Evolutionary conservation across 1,140 invertebrate genomes (phyloP).

Genomic region (Pentalonia nigronervosa): DNA sequence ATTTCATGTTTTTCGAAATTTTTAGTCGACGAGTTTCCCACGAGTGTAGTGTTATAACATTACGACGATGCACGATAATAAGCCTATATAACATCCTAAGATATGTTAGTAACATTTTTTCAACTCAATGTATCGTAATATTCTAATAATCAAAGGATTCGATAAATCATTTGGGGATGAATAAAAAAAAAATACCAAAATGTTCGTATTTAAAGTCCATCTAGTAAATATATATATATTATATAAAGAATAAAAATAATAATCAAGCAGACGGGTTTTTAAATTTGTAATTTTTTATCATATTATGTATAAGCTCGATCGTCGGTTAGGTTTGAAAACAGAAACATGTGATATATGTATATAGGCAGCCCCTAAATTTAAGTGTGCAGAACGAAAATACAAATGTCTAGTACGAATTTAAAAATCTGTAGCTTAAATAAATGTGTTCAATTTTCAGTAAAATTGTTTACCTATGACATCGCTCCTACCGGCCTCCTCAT

Average conservation of each 20-base stretch:
- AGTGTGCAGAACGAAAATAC: neutral
- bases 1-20: neutral
- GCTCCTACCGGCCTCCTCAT: neutral
- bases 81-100: neutral
- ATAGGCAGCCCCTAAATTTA: neutral
- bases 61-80: neutral
- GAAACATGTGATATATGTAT: neutral
- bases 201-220: neutral
- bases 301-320: neutral
- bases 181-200: neutral
- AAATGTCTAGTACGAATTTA: neutral
- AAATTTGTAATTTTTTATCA: neutral
- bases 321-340: neutral
- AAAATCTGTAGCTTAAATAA: neutral
- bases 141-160: neutral
- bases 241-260: too few species aligned
- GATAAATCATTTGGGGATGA: neutral
- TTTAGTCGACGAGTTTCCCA: neutral
- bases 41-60: neutral
- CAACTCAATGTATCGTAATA: neutral
- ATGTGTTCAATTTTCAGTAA: neutral
- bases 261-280: neutral
- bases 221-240: neutral
- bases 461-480: neutral
- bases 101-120: too few species aligned